These are phyloP conservation scores for Anadara kagoshimensis DNA, from an alignment of 1,140 invertebrate genomes.

Conservation along the genomic window DNA sequence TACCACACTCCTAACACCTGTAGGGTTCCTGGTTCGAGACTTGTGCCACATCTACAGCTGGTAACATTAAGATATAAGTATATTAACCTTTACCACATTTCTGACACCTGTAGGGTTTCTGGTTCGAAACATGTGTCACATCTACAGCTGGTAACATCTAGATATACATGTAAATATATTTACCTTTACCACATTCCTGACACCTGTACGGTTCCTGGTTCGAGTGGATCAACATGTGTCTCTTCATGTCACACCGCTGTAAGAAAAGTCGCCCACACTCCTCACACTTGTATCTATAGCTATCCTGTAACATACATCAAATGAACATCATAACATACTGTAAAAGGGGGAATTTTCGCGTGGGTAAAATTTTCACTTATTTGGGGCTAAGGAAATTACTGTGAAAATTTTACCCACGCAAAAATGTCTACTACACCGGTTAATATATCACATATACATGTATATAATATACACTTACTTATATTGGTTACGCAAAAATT, in stretches of 20 bases:
- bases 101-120: neutral
- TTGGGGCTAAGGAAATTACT: too few species aligned
- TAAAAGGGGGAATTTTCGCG: too few species aligned
- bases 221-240: constrained; percentile 68
- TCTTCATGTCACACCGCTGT: constrained; percentile 69
- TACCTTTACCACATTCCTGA: constrained; percentile 64
- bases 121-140: too few species aligned
- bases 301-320: constrained; percentile 18
- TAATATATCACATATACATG: too few species aligned
- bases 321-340: too few species aligned
- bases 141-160: neutral
- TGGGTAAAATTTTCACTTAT: too few species aligned
- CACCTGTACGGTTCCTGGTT: constrained; percentile 69
- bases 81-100: neutral
- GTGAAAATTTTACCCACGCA: too few species aligned
- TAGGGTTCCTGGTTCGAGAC: neutral
- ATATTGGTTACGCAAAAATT: too few species aligned
- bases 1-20: neutral
- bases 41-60: too few species aligned
- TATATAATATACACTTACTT: too few species aligned
- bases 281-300: constrained; percentile 55
- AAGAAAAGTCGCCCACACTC: constrained; percentile 67
- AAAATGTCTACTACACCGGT: too few species aligned
- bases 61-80: neutral
- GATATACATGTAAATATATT: neutral